Evolutionary conservation across 2,888 invertebrate species (phyloP).

Genomic region (Troides aeacus): DNA sequence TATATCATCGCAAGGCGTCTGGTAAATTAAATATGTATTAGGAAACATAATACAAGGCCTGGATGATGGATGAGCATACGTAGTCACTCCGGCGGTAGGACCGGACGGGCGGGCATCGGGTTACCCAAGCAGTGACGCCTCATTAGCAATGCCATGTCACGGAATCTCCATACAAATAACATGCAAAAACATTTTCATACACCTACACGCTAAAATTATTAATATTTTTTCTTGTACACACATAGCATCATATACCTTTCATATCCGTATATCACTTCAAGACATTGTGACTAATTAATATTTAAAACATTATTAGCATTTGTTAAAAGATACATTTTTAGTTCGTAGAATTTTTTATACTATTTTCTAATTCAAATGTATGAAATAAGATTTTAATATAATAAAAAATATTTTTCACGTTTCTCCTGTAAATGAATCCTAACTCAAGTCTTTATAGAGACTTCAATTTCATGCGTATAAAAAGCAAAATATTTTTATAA

Average conservation of each 20-base stretch:
- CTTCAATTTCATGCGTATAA: background rate
- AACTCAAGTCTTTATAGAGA: background rate
- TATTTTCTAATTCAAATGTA: too few relatives aligned
- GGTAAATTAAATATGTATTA: slow-evolving; percentile 24
- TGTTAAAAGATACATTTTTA: too few relatives aligned
- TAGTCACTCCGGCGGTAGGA: slow-evolving; percentile 35
- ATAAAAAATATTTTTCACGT: too few relatives aligned
- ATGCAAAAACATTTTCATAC: slow-evolving; percentile 31
- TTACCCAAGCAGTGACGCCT: slow-evolving; percentile 60
- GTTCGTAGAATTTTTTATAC: too few relatives aligned
- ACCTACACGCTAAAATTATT: background rate
- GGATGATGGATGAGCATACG: slow-evolving; percentile 43
- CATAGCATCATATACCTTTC: too few relatives aligned
- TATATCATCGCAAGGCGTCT: slow-evolving; percentile 4
- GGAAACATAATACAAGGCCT: slow-evolving; percentile 29
- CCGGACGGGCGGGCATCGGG: slow-evolving; percentile 46
- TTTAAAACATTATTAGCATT: too few relatives aligned
- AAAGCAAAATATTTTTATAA: background rate
- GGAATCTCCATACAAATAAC: slow-evolving; percentile 41
- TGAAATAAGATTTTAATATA: too few relatives aligned
- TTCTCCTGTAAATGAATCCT: too few relatives aligned
- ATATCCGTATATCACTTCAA: too few relatives aligned
- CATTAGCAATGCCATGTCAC: slow-evolving; percentile 61
- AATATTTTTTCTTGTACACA: background rate
- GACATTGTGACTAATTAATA: too few relatives aligned